phyloP scores from a whole-genome alignment of 2,113 vertebrate species.

The Callionymus lyra region DNA sequence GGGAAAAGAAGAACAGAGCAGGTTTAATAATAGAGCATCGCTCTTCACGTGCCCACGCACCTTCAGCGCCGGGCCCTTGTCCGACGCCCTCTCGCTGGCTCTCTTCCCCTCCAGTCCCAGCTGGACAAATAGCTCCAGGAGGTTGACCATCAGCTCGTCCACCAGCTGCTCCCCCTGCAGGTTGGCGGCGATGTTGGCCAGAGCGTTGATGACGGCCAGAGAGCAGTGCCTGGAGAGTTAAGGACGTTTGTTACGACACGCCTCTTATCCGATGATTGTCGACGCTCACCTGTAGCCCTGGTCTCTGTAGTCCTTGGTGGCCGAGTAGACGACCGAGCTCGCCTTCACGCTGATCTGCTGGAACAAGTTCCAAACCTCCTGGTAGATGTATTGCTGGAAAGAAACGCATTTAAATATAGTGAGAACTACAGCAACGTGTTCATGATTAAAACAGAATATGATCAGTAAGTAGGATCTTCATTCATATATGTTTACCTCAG shows the following conservation, averaged over 20 bases:
- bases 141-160: constrained; percentile 90
- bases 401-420: no score
- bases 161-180: constrained; percentile 87
- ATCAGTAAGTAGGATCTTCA: no score
- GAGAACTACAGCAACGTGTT: no score
- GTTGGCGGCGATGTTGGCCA: constrained; percentile 94
- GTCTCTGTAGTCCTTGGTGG: constrained; percentile 88
- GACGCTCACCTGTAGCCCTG: constrained; percentile 84
- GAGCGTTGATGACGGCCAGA: constrained; percentile 89
- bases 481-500: no score
- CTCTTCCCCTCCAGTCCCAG: constrained; percentile 93
- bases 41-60: constrained; percentile 48
- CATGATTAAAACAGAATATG: no score
- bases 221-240: constrained; percentile 82
- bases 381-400: constrained; percentile 91
- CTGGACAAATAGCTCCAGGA: constrained; percentile 93
- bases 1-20: constrained; percentile 19
- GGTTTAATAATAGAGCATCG: no score
- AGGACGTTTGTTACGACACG: not conserved
- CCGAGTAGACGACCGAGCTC: constrained; percentile 91
- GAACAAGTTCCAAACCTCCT: constrained; percentile 97
- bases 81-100: constrained; percentile 90
- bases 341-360: constrained; percentile 97
- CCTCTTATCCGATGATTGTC: no score
- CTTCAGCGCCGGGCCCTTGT: constrained; percentile 89